Conservation (phyloP, 1,140 invertebrate genomes). For the Leptinotarsa texana region DNA sequence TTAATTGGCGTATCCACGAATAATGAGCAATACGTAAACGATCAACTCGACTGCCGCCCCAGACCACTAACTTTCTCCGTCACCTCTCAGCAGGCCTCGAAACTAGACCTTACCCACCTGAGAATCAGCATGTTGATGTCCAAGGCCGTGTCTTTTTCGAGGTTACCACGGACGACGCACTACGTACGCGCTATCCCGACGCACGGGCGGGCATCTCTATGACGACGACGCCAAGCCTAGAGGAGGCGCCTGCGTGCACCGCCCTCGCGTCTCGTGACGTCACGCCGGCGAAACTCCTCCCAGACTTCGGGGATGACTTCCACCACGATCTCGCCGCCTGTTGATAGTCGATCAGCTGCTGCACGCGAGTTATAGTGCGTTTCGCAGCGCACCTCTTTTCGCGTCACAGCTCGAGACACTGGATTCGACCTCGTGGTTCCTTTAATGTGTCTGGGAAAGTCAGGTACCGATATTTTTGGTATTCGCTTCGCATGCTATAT, state of each 20-base stretch:
- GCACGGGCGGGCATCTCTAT: slow-evolving; percentile 48
- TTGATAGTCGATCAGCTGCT: slow-evolving; percentile 53
- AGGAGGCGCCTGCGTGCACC: slow-evolving; percentile 51
- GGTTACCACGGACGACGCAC: slow-evolving; percentile 52
- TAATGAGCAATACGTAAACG: background rate
- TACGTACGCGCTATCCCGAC: slow-evolving; percentile 37
- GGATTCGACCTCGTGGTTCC: slow-evolving; percentile 28
- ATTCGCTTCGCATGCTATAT: slow-evolving; percentile 7
- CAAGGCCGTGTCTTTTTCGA: slow-evolving; percentile 42
- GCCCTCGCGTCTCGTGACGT: slow-evolving; percentile 51
- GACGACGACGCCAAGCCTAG: slow-evolving; percentile 45
- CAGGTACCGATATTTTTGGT: slow-evolving; percentile 37
- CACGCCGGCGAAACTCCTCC: slow-evolving; percentile 48
- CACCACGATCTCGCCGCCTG: slow-evolving; percentile 50
- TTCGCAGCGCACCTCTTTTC: slow-evolving; percentile 27
- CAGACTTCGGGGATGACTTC: slow-evolving; percentile 38
- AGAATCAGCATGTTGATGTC: slow-evolving; percentile 31
- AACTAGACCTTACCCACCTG: slow-evolving; percentile 21
- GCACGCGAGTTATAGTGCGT: slow-evolving; percentile 41
- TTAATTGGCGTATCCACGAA: too few species aligned
- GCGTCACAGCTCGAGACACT: slow-evolving; percentile 22
- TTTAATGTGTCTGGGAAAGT: slow-evolving; percentile 43
- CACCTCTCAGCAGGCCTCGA: background rate
- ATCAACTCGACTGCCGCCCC: background rate
- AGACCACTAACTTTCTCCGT: background rate